phyloP scores from a whole-genome alignment of 1,140 invertebrate genomes.

The Caligus rogercresseyi region DNA sequence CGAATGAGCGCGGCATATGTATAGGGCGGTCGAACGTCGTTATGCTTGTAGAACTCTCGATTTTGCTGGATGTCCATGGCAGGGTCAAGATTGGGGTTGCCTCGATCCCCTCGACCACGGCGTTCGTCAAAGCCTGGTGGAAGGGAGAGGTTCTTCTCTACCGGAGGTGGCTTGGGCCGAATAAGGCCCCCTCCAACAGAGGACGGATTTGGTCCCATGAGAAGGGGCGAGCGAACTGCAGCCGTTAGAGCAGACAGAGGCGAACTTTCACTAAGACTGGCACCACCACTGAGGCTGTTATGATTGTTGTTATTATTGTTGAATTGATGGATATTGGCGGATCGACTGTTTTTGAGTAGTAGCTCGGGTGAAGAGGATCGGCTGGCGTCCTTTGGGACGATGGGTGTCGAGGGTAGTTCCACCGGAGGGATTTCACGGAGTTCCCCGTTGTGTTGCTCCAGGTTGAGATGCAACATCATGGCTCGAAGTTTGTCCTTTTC shows the following conservation, averaged over 20 bases:
- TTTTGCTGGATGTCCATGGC: constrained; percentile 73
- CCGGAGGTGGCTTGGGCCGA: background rate
- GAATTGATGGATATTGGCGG: background rate
- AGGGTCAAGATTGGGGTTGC: constrained; percentile 18
- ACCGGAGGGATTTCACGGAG: constrained; percentile 3
- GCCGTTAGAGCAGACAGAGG: constrained; percentile 12
- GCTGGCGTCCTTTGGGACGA: background rate
- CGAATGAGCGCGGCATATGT: constrained; percentile 95
- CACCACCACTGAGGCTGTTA: background rate
- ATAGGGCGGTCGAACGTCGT: constrained; percentile 92
- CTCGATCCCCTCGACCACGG: constrained; percentile 12
- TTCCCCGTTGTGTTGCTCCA: constrained; percentile 3
- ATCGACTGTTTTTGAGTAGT: background rate
- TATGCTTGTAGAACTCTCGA: constrained; percentile 93
- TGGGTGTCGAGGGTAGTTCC: background rate
- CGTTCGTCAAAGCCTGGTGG: background rate
- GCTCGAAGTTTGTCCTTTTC: constrained; percentile 59
- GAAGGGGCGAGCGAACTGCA: background rate
- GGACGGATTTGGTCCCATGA: background rate
- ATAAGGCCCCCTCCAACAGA: background rate
- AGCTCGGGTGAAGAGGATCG: background rate
- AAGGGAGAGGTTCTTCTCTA: background rate
- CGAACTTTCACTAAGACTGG: background rate
- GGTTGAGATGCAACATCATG: constrained; percentile 19
- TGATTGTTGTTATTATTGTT: background rate